These are phyloP conservation scores for Acleris cristana DNA, from an alignment of 2,888 invertebrate species.

Conservation along the genomic window DNA sequence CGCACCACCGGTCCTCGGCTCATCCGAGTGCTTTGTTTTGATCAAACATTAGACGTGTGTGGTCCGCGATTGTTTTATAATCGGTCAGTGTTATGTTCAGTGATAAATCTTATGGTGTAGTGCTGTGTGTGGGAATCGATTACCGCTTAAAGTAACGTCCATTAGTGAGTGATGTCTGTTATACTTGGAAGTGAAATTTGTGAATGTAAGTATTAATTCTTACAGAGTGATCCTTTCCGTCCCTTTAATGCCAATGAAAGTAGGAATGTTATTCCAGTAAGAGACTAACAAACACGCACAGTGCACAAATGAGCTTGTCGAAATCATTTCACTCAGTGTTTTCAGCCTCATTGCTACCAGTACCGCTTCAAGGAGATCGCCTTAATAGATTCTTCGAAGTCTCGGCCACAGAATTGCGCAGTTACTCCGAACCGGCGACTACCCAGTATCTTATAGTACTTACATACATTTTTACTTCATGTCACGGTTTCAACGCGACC, in stretches of 20 bases:
- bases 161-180: constrained; percentile 55
- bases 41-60: constrained; percentile 52
- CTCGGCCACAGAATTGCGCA: constrained; percentile 69
- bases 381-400: constrained; percentile 70
- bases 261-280: too few species aligned
- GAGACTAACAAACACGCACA: not conserved
- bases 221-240: too few species aligned
- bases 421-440: constrained; percentile 59
- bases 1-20: constrained; percentile 46
- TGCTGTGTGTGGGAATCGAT: constrained; percentile 31
- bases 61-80: constrained; percentile 45
- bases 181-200: constrained; percentile 43
- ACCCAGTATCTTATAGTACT: constrained; percentile 51
- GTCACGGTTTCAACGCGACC: constrained; percentile 57
- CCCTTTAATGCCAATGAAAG: too few species aligned
- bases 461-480: constrained; percentile 56
- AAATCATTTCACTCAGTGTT: constrained; percentile 33
- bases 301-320: constrained; percentile 11
- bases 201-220: constrained; percentile 57
- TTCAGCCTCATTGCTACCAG: constrained; percentile 50
- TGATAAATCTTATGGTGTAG: constrained; percentile 38
- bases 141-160: constrained; percentile 37
- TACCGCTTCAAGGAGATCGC: constrained; percentile 67
- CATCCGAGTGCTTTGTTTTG: constrained; percentile 58
- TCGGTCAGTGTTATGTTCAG: constrained; percentile 46